Conservation (phyloP, 1,140 invertebrate species). For the Heterodera schachtii region DNA sequence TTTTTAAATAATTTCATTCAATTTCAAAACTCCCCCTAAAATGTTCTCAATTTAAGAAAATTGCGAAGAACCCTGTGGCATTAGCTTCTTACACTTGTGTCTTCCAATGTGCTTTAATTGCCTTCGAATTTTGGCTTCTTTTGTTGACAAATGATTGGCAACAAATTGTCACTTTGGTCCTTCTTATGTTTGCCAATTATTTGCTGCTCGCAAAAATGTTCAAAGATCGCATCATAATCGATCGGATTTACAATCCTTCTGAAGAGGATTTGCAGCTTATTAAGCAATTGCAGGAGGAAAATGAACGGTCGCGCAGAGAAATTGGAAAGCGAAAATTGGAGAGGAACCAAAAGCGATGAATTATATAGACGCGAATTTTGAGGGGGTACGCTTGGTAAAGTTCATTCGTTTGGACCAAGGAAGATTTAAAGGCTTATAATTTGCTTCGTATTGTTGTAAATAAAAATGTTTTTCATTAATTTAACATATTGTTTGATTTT, state of each 20-base stretch:
- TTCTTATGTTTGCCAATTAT: constrained; percentile 85
- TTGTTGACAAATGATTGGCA: constrained; percentile 84
- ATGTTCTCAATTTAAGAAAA: constrained; percentile 71
- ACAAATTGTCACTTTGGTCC: constrained; percentile 80
- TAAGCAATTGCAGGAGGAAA: constrained; percentile 46
- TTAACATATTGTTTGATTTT: too few species aligned
- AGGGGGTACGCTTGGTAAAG: too few species aligned
- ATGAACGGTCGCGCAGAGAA: not conserved
- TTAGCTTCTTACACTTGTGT: constrained; percentile 77
- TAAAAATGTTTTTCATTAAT: too few species aligned
- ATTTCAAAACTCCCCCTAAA: not conserved
- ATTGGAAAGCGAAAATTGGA: constrained; percentile 12
- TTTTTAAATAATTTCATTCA: not conserved
- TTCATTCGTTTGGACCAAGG: too few species aligned
- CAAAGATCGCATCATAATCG: constrained; percentile 82
- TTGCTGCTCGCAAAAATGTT: constrained; percentile 85
- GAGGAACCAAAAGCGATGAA: constrained; percentile 8
- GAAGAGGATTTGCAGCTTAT: constrained; percentile 53
- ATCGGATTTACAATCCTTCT: constrained; percentile 65
- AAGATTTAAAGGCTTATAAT: too few species aligned
- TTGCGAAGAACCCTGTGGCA: constrained; percentile 84
- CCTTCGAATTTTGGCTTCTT: constrained; percentile 78
- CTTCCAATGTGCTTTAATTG: constrained; percentile 69
- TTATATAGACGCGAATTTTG: not conserved
- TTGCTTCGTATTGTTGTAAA: too few species aligned